Base-by-base conservation (phyloP, 2,113 vertebrate species). In the Nestor notabilis region DNA sequence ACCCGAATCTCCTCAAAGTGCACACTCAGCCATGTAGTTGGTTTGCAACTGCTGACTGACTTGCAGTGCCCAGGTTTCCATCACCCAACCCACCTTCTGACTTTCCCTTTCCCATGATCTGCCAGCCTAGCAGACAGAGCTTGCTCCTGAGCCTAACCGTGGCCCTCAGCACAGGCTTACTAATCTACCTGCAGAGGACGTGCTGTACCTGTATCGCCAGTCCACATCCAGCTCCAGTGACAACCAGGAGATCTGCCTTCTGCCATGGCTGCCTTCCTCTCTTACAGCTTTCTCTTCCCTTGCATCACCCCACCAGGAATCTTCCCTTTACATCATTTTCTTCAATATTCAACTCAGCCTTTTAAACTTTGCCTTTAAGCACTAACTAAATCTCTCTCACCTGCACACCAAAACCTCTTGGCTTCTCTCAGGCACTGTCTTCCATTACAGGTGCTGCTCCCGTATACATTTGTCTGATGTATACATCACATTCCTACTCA, bases 1-100 rank as follows among this genome's bases (percentile, higher is more conserved):
- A 17, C 17, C 44, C 37, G 19, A 52, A 13, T 44, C 46, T 74
- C 52, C 52, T 68, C 10, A 6, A 0, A 44, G 35, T 0, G 1
- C 20, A 47, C 31, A 13, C 37, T 23, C 17, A 23, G 23, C n/a
- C 44, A 19, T 1, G 4, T 13, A 6, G 17, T 24, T 46, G 25
- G 21, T 81, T 65, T 81, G 21, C 21, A 35, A 7, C 17, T 39
- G 16, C 46, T 66, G 71, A 44, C 19, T 50, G 31, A 10, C 39
- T 60, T 1, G 0, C 19, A 13, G 23, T 5, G 21, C 46, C 15
- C 27, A 20, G 28, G 12, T 17, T 76, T 68, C 41, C 46, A 50
- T 7, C 41, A 58, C 10, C 7, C 25, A 77, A 2, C 13, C 33
- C 14, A 33, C 37, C 33, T 58, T 61, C 39, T 65, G 55, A 21